phyloP scores from a whole-genome alignment of 2,797 vertebrate genomes.

The Chelon auratus region DNA sequence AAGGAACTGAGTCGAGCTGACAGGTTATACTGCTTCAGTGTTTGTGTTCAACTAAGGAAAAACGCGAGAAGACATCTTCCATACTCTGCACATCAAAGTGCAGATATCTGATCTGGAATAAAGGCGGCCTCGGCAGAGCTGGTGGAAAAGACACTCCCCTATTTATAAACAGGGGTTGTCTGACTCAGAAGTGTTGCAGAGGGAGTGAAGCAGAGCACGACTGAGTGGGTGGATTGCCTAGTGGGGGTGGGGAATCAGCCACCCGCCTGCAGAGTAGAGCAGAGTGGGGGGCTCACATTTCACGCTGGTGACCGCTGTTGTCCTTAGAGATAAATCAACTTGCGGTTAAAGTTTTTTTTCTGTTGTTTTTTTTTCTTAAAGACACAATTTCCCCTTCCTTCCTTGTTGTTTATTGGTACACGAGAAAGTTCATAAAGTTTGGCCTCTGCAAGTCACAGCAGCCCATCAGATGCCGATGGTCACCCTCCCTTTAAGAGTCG shows the following conservation, averaged over 20 bases:
- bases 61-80: constrained; percentile 60
- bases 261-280: constrained; percentile 51
- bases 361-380: background rate
- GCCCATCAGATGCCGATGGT: constrained; percentile 41
- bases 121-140: constrained; percentile 71
- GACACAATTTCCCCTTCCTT: constrained; percentile 2
- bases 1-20: constrained; percentile 6
- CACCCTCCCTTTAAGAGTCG: constrained; percentile 58
- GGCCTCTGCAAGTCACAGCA: constrained; percentile 38
- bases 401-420: constrained; percentile 33
- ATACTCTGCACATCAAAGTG: constrained; percentile 72
- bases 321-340: constrained; percentile 64
- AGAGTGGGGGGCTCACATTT: constrained; percentile 67
- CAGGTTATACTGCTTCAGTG: constrained; percentile 23
- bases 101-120: constrained; percentile 76
- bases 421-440: constrained; percentile 5
- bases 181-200: constrained; percentile 66
- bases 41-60: constrained; percentile 51
- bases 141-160: constrained; percentile 80
- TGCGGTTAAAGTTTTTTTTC: constrained; percentile 29
- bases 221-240: constrained; percentile 30
- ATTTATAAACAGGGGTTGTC: constrained; percentile 82
- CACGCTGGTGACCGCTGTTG: constrained; percentile 74
- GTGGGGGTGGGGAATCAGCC: constrained; percentile 64
- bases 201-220: constrained; percentile 62